Base-by-base conservation (phyloP, 2,888 invertebrate genomes). In the Drosophila pegasa region DNA sequence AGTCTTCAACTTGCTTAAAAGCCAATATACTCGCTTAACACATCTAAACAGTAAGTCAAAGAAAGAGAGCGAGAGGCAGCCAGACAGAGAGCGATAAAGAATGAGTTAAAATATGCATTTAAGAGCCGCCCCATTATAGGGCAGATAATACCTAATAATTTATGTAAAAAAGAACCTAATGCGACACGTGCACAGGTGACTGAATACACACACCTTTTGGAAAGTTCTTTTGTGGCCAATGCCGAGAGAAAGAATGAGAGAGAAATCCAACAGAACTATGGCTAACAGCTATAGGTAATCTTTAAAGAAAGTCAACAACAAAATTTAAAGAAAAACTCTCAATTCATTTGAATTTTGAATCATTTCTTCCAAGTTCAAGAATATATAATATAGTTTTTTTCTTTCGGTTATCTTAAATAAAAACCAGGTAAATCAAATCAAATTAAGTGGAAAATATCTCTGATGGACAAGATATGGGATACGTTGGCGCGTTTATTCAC, bases 81-180 rank as follows among this genome's bases (percentile, higher is more conserved):
- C 10, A 31, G 6, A 37, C 16, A 38, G 18, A 41, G 8, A 29
- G 20, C 14, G 2, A 45, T 1, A 3, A 10, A 29, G 45, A 25
- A 25, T 47, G 14, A 10, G 14, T 35, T 8, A 12, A 27, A 14
- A 74, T 56, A 45, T 65, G 58, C 55, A 61, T 68, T 64, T 20
- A 40, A 41, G 47, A 41, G 37, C 48, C 47, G 25, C 45, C 8
- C 10, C 25, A 51, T 37, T 16, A 38, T 47, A 40, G 41, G 45
- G 55, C 38, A 43, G 79, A 66, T 75, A 70, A 66, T 65, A 37
- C 65, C 63, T 35, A 31, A 72, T 81, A 71, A 84, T 75, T 81
- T 85, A 81, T 75, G 85, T 65, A 57, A 37, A 50, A 12, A 16
- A 37, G 37, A 63, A 59, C 51, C 52, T 22, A 71, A 52, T 66